These are phyloP conservation scores for Hoplodrina blanda DNA, from an alignment of 2,888 invertebrate genomes.

Conservation along the genomic window DNA sequence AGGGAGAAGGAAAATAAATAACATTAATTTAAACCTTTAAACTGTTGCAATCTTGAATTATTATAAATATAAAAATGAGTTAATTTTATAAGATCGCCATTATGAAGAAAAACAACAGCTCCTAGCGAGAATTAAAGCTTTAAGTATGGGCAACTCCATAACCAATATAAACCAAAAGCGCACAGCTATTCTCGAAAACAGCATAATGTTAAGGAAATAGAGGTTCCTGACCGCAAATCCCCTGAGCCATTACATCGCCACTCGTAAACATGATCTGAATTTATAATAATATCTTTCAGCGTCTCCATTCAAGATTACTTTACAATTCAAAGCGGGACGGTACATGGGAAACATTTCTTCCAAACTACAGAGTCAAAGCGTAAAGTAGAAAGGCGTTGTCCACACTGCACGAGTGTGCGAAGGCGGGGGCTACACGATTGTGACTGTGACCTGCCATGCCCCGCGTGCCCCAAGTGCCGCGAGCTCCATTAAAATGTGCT, in stretches of 20 bases:
- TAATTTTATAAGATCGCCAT: background rate
- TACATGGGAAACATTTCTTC: slow-evolving; percentile 48
- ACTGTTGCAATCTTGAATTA: slow-evolving; percentile 23
- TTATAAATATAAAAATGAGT: slow-evolving; percentile 9
- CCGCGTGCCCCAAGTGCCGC: slow-evolving; percentile 35
- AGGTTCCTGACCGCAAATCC: slow-evolving; percentile 65
- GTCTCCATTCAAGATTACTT: slow-evolving; percentile 47
- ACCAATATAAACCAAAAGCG: slow-evolving; percentile 36
- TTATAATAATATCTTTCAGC: slow-evolving; percentile 60
- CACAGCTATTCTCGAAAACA: slow-evolving; percentile 47
- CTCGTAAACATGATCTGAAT: slow-evolving; percentile 70
- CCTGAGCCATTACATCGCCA: slow-evolving; percentile 59
- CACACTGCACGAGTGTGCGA: slow-evolving; percentile 15
- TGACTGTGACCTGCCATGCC: slow-evolving; percentile 33
- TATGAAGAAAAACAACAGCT: slow-evolving; percentile 5
- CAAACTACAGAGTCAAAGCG: slow-evolving; percentile 38
- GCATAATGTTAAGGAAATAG: slow-evolving; percentile 58
- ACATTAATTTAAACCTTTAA: slow-evolving; percentile 36
- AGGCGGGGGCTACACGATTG: slow-evolving; percentile 40
- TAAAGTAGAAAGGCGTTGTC: slow-evolving; percentile 30
- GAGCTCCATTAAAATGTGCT: slow-evolving; percentile 75
- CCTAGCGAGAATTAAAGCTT: slow-evolving; percentile 1
- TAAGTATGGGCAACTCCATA: slow-evolving; percentile 28
- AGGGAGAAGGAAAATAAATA: slow-evolving; percentile 11
- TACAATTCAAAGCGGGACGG: slow-evolving; percentile 53